phyloP scores from a whole-genome alignment of 2,888 invertebrate species.

The Argyresthia goedartella region DNA sequence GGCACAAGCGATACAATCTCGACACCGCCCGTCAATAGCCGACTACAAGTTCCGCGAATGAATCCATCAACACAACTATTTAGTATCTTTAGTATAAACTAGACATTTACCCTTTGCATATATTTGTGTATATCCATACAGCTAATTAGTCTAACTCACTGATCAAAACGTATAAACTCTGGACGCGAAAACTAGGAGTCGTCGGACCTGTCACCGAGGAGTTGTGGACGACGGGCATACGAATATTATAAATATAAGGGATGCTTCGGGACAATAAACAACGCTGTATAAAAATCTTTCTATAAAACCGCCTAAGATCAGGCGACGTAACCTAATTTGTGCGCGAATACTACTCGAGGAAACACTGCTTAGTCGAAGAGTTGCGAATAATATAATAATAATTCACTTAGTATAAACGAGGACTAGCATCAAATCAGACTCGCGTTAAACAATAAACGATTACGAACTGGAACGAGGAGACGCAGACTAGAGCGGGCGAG shows the following conservation, averaged over 20 bases:
- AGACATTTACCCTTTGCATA: conserved; percentile 36
- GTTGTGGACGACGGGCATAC: too few relatives aligned
- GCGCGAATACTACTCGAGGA: conserved; percentile 1
- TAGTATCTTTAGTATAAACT: conserved; percentile 20
- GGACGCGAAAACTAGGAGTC: background rate
- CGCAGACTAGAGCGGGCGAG: conserved; percentile 14
- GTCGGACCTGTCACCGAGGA: too few relatives aligned
- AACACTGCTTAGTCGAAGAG: conserved; percentile 2
- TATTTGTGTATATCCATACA: conserved; percentile 25
- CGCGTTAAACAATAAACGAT: conserved; percentile 21
- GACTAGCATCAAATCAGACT: conserved; percentile 54
- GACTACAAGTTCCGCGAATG: too few relatives aligned
- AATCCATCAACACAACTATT: too few relatives aligned
- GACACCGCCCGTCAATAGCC: too few relatives aligned
- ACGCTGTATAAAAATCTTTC: background rate
- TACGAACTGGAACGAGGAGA: background rate
- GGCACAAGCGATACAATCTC: too few relatives aligned
- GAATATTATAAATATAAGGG: too few relatives aligned
- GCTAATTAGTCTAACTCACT: conserved; percentile 1
- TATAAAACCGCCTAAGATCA: background rate
- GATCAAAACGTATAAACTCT: background rate
- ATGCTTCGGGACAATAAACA: background rate
- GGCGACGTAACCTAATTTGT: conserved; percentile 1
- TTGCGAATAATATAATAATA: conserved; percentile 17
- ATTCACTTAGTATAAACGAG: conserved; percentile 10